These are phyloP conservation scores for Trachymyrmex septentrionalis DNA, from an alignment of 1,140 invertebrate genomes.

Conservation along the genomic window DNA sequence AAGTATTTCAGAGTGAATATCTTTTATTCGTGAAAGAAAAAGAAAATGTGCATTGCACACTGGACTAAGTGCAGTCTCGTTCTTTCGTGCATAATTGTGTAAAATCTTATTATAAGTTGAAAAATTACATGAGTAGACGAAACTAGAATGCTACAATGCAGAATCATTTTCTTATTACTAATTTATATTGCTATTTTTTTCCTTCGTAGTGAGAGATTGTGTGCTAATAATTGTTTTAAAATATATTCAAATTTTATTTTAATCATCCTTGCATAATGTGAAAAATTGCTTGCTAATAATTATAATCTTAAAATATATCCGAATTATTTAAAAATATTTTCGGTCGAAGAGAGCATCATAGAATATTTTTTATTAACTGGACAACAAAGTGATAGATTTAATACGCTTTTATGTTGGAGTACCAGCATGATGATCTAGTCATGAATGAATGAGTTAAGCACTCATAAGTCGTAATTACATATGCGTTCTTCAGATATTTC, in stretches of 20 bases:
- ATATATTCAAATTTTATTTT: not conserved
- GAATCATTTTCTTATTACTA: constrained; percentile 35
- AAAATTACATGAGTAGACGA: constrained; percentile 64
- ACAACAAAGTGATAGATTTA: constrained; percentile 32
- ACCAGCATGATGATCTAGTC: constrained; percentile 83
- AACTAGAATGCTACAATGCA: constrained; percentile 55
- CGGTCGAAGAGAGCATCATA: not conserved
- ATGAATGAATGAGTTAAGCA: constrained; percentile 73
- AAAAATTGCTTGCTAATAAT: constrained; percentile 1
- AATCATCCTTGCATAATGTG: no score
- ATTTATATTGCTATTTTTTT: constrained; percentile 52
- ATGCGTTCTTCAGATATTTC: constrained; percentile 19
- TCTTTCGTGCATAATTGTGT: constrained; percentile 36
- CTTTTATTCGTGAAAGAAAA: constrained; percentile 74
- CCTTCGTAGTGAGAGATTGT: not conserved
- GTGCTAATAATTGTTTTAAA: not conserved
- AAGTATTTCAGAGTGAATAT: constrained; percentile 68
- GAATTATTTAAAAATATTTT: constrained; percentile 38
- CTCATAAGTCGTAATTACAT: constrained; percentile 28
- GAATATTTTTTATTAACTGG: not conserved
- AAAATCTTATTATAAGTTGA: constrained; percentile 33
- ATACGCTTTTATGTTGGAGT: constrained; percentile 61
- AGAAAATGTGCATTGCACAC: constrained; percentile 79
- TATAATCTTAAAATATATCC: not conserved
- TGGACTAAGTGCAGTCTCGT: constrained; percentile 40